These are phyloP conservation scores for Liopterus haemorrhoidalis DNA, from an alignment of 2,888 invertebrate genomes.

Conservation along the genomic window DNA sequence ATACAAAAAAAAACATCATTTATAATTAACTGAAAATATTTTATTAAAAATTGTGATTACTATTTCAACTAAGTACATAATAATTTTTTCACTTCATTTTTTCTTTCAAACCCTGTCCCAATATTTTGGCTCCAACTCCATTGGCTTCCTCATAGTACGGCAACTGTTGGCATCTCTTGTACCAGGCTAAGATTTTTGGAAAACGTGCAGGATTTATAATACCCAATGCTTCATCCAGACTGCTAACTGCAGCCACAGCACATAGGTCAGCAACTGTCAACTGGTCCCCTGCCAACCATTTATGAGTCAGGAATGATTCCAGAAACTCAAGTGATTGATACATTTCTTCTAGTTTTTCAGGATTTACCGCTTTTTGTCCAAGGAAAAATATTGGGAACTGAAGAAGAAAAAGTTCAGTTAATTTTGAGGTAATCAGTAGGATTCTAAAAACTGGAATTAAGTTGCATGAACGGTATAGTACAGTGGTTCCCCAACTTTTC, in stretches of 20 bases:
- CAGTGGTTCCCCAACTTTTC: too few species aligned
- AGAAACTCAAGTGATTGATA: constrained; percentile 47
- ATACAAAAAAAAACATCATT: too few species aligned
- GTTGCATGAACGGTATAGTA: too few species aligned
- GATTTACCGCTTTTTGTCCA: constrained; percentile 33
- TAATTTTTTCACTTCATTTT: too few species aligned
- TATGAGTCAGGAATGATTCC: constrained; percentile 47
- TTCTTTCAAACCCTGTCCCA: too few species aligned
- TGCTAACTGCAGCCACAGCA: constrained; percentile 45
- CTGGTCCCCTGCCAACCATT: constrained; percentile 49
- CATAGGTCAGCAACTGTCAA: constrained; percentile 52
- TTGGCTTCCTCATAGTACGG: constrained; percentile 42
- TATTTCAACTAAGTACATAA: too few species aligned
- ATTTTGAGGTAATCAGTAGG: too few species aligned
- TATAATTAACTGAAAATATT: too few species aligned
- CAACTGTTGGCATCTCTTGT: constrained; percentile 39
- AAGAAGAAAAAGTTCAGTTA: too few species aligned
- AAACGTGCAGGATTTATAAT: constrained; percentile 42
- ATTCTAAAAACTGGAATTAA: too few species aligned
- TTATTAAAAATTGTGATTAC: too few species aligned
- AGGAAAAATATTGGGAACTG: constrained; percentile 7
- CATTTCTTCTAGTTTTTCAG: constrained; percentile 38
- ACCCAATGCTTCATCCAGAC: constrained; percentile 44
- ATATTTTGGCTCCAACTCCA: constrained; percentile 25
- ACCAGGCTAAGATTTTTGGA: constrained; percentile 45